Conservation (phyloP, 2,113 vertebrate species). For the Channa argus region DNA sequence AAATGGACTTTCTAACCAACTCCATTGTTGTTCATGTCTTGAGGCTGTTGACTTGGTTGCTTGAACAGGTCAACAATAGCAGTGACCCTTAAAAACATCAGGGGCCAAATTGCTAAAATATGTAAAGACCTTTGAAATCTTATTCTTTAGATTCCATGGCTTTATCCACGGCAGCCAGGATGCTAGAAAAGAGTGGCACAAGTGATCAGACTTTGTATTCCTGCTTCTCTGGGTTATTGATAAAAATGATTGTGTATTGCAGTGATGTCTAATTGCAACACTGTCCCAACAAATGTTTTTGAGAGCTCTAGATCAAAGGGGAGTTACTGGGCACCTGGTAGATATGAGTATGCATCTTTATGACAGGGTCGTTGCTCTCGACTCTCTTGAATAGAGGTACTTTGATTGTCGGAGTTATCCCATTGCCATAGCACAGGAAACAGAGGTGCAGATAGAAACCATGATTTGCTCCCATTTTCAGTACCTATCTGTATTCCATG, state of each 20-base stretch:
- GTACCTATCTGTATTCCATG: slow-evolving; percentile 16
- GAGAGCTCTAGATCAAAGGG: neutral
- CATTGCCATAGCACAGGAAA: neutral
- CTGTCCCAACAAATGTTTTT: neutral
- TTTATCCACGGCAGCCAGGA: slow-evolving; percentile 1
- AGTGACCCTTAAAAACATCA: neutral
- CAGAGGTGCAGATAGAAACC: neutral
- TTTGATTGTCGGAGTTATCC: no score
- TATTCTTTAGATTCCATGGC: slow-evolving; percentile 7
- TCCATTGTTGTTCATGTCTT: neutral
- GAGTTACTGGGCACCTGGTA: no score
- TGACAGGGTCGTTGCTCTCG: neutral
- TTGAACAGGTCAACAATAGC: neutral
- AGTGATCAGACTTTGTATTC: neutral
- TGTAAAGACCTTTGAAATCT: neutral
- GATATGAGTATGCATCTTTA: neutral
- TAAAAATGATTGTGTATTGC: neutral
- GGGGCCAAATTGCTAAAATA: neutral
- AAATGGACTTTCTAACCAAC: neutral
- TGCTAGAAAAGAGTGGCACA: neutral
- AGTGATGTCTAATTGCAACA: neutral
- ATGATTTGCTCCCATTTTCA: slow-evolving; percentile 11
- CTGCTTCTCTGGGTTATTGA: neutral
- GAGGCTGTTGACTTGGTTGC: neutral
- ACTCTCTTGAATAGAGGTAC: no score